A percentile compares a stretch with the other conserved stretches of the same genome.
Conservation (phyloP, 92 coral and sea anemone genomes). For the Epizoanthus fatuus region DNA sequence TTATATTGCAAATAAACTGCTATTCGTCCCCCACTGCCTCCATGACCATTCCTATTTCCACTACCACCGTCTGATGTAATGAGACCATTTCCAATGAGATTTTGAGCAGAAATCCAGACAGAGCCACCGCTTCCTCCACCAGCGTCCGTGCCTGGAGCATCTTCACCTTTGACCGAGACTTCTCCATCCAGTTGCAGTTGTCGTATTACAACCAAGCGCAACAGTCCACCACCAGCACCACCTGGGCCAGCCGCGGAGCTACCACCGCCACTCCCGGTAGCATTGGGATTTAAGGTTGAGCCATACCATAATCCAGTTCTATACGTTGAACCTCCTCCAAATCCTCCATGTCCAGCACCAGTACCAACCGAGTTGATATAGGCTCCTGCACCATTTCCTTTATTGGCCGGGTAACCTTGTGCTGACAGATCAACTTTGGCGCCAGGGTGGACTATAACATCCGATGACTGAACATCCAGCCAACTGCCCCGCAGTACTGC, state of each 20-base stretch:
- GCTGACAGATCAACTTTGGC: conserved; percentile 68
- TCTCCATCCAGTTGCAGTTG: conserved; percentile 57
- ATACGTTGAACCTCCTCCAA: conserved; percentile 60
- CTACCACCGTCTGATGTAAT: conserved; percentile 67
- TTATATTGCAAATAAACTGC: conserved; percentile 51
- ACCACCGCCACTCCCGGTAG: conserved; percentile 80
- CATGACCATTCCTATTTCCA: conserved; percentile 63
- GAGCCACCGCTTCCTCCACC: conserved; percentile 85
- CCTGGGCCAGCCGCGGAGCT: conserved; percentile 47
- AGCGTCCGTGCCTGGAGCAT: conserved; percentile 32
- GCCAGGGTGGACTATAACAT: conserved; percentile 67
- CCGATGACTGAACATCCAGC: conserved; percentile 62
- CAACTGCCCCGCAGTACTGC: conserved; percentile 74
- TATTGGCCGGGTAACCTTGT: conserved; percentile 51
- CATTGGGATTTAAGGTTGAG: conserved; percentile 55
- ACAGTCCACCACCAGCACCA: conserved; percentile 73
- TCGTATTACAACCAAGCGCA: conserved; percentile 56
- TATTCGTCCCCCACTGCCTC: conserved; percentile 81
- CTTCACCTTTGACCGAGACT: conserved; percentile 54
- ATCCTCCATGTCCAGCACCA: conserved; percentile 81
- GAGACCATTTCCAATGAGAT: conserved; percentile 60
- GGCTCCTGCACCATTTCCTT: conserved; percentile 65
- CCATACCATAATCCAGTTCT: conserved; percentile 72
- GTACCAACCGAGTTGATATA: conserved; percentile 49
- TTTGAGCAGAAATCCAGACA: conserved; percentile 54